These are phyloP conservation scores for Monopis laevigella DNA, from an alignment of 2,888 invertebrate genomes.

Conservation along the genomic window DNA sequence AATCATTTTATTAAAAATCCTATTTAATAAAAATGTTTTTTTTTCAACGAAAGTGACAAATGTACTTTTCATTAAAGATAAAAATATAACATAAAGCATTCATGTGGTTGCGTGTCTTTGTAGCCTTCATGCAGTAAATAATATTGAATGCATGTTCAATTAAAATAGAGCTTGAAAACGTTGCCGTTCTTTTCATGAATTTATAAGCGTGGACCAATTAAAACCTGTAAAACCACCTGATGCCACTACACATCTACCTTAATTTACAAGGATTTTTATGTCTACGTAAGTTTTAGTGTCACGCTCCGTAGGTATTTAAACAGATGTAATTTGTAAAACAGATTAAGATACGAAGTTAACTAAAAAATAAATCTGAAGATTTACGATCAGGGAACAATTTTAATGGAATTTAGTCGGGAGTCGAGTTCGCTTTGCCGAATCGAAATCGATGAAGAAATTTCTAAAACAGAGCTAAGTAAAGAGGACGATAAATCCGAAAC, in stretches of 20 bases:
- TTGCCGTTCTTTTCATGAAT: neutral
- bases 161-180: no score
- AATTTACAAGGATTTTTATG: constrained; percentile 4
- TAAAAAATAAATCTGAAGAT: constrained; percentile 4
- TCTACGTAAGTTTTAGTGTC: neutral
- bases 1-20: no score
- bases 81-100: no score
- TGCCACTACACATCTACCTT: neutral
- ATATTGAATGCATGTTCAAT: no score
- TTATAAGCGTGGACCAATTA: constrained; percentile 1
- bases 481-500: constrained; percentile 7
- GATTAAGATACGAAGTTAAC: no score
- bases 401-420: constrained; percentile 9
- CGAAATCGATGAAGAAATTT: constrained; percentile 12
- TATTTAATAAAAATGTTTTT: no score
- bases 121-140: no score
- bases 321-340: no score
- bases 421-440: constrained; percentile 7
- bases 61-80: no score
- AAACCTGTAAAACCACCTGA: constrained; percentile 7
- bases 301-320: constrained; percentile 1
- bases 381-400: constrained; percentile 8
- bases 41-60: no score
- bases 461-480: constrained; percentile 12
- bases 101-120: no score